phyloP scores from a whole-genome alignment of 2,888 invertebrate genomes.

The Polymixis flavicincta region DNA sequence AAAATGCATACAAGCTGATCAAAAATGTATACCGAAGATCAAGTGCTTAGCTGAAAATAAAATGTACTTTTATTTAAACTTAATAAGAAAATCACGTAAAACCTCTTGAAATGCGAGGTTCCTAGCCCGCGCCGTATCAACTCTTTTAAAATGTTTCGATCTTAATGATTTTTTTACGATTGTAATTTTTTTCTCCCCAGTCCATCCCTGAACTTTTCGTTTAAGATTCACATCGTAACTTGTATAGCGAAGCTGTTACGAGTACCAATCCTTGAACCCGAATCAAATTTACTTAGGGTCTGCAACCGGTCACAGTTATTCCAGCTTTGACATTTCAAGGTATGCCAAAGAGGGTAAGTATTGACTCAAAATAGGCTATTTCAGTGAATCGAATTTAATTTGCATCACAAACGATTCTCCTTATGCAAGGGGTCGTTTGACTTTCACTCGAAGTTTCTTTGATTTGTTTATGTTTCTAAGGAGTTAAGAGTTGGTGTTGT shows the following conservation, averaged over 20 bases:
- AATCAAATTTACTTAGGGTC: constrained; percentile 65
- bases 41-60: too few relatives aligned
- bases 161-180: not conserved
- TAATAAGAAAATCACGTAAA: too few relatives aligned
- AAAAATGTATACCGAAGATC: too few relatives aligned
- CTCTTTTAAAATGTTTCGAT: too few relatives aligned
- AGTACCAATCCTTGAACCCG: constrained; percentile 34
- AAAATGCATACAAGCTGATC: too few relatives aligned
- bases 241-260: constrained; percentile 28
- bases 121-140: too few relatives aligned
- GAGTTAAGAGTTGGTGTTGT: constrained; percentile 20
- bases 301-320: constrained; percentile 36
- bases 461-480: constrained; percentile 35
- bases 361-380: constrained; percentile 55
- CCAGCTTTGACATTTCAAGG: constrained; percentile 50
- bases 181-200: not conserved
- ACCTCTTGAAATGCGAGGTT: too few relatives aligned
- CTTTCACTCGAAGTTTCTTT: constrained; percentile 34
- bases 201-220: constrained; percentile 29
- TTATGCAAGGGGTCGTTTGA: constrained; percentile 37
- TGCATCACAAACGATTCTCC: constrained; percentile 62
- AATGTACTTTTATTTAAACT: too few relatives aligned
- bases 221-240: constrained; percentile 48
- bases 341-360: constrained; percentile 32
- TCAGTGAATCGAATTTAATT: constrained; percentile 53